Evolutionary conservation across 2,113 vertebrate species (phyloP), one percentile per base, ranked within the genome.

Genomic region (Grallaria varia): DNA sequence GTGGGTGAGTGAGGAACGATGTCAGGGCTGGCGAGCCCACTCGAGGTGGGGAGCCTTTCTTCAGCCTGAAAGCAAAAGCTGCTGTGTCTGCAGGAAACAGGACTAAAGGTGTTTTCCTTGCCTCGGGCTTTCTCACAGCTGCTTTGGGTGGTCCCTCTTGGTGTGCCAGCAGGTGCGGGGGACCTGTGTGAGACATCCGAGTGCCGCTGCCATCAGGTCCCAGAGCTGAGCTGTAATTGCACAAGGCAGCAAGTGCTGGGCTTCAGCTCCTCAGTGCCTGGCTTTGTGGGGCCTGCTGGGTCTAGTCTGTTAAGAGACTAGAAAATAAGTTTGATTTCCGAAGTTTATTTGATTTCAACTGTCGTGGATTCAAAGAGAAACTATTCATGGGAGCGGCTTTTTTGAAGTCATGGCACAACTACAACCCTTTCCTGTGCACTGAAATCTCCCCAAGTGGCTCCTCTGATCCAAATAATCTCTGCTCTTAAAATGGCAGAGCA

Each of bases 1-100:
- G 27, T 0, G 3, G 31, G 49, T 0, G 0, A 35, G 49, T 0
- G 0, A 35, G 74, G 4, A 45, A 19, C 23, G 47, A 1, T 4
- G 16, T 9, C 40, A 8, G 31, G 63, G 35, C 52, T 27, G 66
- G 14, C 64, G 16, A 84, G 14, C 45, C 50, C 4, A 0, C 9
- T 12, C 0, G 1, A 27, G 21, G 18, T 5, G 14, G 16, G 27
- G 24, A 77, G 0, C 37, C 10, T 27, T 7, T 28, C 56, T 74
- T 58, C 60, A 63, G 76, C 47, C 22, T 5, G 15, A 3, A 1
- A 0, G 8, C 62, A 5, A 3, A 3, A 35, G 28, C 59, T 27
- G 44, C 75, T 30, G 33, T 39, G 4, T 27, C 33, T 53, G 25
- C 27, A 49, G 58, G 6, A 1, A 16, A 19, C 19, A 6, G 63